Percentiles rank a stretch among this genome's conserved stretches.
phyloP scores from a whole-genome alignment of 1,140 invertebrate genomes.

The Microplitis demolitor region DNA sequence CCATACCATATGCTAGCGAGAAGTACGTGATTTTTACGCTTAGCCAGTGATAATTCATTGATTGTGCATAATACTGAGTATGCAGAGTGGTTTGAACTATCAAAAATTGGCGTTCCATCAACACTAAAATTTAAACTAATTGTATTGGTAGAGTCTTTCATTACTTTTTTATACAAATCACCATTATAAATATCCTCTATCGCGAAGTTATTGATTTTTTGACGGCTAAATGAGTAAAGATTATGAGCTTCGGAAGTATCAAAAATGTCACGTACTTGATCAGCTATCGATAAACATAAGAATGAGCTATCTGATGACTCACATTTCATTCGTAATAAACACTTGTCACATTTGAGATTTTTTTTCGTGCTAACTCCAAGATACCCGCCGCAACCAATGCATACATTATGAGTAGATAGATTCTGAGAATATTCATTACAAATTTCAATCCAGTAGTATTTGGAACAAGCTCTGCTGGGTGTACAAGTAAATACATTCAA shows the following conservation, averaged over 20 bases:
- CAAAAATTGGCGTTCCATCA: conserved; percentile 30
- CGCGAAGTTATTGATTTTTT: background rate
- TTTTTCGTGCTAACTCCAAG: background rate
- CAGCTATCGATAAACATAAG: conserved; percentile 8
- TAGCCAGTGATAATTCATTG: conserved; percentile 26
- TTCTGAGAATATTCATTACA: background rate
- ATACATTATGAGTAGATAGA: background rate
- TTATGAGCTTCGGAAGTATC: background rate
- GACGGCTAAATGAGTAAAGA: background rate
- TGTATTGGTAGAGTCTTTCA: background rate
- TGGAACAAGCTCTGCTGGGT: background rate
- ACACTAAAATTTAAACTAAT: conserved; percentile 18
- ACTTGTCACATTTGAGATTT: background rate
- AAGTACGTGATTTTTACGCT: conserved; percentile 6
- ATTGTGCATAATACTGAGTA: conserved; percentile 27
- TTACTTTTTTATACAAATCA: conserved; percentile 13
- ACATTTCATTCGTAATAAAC: background rate
- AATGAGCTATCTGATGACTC: conserved; percentile 1
- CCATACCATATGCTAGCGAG: conserved; percentile 11
- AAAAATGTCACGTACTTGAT: conserved; percentile 14
- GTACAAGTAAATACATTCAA: background rate
- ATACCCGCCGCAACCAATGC: background rate
- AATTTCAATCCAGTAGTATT: background rate
- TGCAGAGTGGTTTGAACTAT: conserved; percentile 22
- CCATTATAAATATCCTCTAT: conserved; percentile 19